Evolutionary conservation across 2,888 invertebrate species (phyloP).

Genomic region (Hoplodrina blanda): DNA sequence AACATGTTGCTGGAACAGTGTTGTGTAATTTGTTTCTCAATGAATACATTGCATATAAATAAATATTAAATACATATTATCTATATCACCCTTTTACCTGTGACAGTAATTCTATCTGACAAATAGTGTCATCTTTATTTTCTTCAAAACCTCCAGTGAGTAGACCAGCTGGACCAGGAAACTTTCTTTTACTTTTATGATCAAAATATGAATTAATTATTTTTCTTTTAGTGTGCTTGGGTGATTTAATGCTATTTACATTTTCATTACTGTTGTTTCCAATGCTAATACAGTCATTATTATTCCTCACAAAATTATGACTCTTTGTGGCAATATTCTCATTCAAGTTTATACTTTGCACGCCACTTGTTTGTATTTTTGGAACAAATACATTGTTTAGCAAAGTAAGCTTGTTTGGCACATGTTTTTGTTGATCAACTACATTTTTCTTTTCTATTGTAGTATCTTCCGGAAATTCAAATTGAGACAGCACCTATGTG

Average conservation of each 20-base stretch:
- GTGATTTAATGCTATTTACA: constrained; percentile 61
- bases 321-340: constrained; percentile 1
- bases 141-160: constrained; percentile 79
- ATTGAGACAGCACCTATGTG: constrained; percentile 81
- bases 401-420: constrained; percentile 8
- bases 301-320: constrained; percentile 5
- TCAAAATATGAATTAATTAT: constrained; percentile 84
- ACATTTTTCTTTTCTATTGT: constrained; percentile 13
- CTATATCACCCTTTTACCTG: constrained; percentile 73
- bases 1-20: too few relatives aligned
- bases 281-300: constrained; percentile 24
- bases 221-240: constrained; percentile 82
- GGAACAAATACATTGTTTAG: constrained; percentile 2
- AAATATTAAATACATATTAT: too few relatives aligned
- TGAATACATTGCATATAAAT: too few relatives aligned
- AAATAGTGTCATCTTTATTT: constrained; percentile 78
- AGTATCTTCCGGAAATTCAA: constrained; percentile 78
- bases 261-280: constrained; percentile 12
- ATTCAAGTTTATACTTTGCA: constrained; percentile 7
- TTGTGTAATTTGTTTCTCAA: too few relatives aligned
- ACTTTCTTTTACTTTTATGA: constrained; percentile 84
- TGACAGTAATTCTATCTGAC: constrained; percentile 83
- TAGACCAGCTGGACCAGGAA: constrained; percentile 87
- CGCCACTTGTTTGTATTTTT: constrained; percentile 14
- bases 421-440: constrained; percentile 21